A percentile compares a stretch with the other conserved stretches of the same genome.
Evolutionary conservation across 1,140 invertebrate species (phyloP).

Genomic region (Sinonovacula constricta): DNA sequence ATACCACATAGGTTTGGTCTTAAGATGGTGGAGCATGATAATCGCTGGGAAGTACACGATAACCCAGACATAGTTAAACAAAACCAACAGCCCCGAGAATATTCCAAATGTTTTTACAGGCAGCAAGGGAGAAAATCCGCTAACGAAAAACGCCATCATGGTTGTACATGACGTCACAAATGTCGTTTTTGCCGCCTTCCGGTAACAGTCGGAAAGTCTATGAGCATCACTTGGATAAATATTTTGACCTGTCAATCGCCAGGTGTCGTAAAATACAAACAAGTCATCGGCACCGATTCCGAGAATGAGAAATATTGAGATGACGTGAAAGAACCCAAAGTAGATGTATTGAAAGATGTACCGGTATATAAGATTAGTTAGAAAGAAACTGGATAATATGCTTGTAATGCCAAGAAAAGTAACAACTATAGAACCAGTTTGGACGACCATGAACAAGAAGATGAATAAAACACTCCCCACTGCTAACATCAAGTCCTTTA

Average conservation of each 20-base stretch:
- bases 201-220: constrained; percentile 69
- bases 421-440: constrained; percentile 52
- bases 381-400: constrained; percentile 67
- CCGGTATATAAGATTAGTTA: constrained; percentile 70
- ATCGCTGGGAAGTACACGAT: constrained; percentile 73
- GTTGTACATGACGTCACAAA: constrained; percentile 74
- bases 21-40: constrained; percentile 68
- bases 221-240: constrained; percentile 60
- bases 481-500: constrained; percentile 51
- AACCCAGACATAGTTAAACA: constrained; percentile 71
- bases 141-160: constrained; percentile 68
- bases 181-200: constrained; percentile 67
- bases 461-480: constrained; percentile 58
- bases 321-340: constrained; percentile 72
- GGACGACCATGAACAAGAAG: constrained; percentile 53
- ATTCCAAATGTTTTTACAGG: constrained; percentile 69
- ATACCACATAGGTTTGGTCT: constrained; percentile 48
- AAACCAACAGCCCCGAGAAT: constrained; percentile 70
- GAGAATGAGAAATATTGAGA: constrained; percentile 71
- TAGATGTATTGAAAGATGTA: constrained; percentile 65
- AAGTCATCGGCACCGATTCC: constrained; percentile 74
- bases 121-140: constrained; percentile 66
- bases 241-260: constrained; percentile 60
- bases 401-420: constrained; percentile 52
- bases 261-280: constrained; percentile 72